Percentiles rank a stretch among this genome's conserved stretches.
phyloP scores from a whole-genome alignment of 2,888 invertebrate species.

The Geophilus truncorum region DNA sequence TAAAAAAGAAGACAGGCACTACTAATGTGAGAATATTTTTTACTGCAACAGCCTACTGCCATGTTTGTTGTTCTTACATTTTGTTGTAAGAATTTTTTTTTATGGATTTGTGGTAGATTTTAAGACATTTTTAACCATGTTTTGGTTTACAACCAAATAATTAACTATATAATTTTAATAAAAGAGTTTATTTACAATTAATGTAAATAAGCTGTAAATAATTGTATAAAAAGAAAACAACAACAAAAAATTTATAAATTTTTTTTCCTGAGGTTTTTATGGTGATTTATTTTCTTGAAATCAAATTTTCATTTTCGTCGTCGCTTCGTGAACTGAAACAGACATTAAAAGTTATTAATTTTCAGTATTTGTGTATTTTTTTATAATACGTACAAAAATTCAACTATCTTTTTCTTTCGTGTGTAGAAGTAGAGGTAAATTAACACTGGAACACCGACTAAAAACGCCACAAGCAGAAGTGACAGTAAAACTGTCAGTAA shows the following conservation, averaged over 20 bases:
- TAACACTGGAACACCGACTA: neutral
- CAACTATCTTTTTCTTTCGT: neutral
- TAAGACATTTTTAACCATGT: neutral
- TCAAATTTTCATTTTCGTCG: neutral
- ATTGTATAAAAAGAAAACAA: neutral
- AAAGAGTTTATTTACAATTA: neutral
- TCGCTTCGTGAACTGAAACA: neutral
- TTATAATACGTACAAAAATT: neutral
- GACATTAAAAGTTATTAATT: neutral
- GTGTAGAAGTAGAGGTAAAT: neutral
- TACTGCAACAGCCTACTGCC: neutral
- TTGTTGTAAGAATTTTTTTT: neutral
- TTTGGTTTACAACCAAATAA: neutral
- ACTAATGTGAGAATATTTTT: neutral
- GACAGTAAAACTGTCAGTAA: neutral
- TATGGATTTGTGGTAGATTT: neutral
- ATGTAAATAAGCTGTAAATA: conserved; percentile 4
- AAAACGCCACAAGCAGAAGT: neutral
- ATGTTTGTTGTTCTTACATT: neutral
- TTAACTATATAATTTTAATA: neutral
- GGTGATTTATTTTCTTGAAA: neutral
- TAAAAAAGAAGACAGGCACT: too few relatives aligned
- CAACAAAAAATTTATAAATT: neutral
- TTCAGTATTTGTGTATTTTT: neutral
- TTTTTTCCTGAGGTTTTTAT: neutral